Conservation (phyloP, 2,797 vertebrate species). For the Helarctos malayanus region DNA sequence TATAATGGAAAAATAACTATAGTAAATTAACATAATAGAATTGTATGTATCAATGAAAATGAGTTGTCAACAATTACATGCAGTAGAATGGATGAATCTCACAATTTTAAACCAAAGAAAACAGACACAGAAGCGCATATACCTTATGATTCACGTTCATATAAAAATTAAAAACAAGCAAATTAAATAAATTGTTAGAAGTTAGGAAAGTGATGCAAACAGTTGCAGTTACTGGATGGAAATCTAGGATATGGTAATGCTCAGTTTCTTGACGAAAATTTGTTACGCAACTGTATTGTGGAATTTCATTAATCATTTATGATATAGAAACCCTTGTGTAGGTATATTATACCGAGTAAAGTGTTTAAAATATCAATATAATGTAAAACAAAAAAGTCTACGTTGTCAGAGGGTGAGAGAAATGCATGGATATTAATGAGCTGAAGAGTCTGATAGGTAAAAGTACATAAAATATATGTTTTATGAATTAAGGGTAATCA, state of each 20-base stretch:
- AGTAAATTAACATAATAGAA: not conserved
- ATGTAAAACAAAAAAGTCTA: not conserved
- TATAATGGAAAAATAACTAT: not conserved
- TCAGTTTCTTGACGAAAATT: not conserved
- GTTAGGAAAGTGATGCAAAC: not conserved
- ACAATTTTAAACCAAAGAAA: not conserved
- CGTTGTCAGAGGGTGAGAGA: not conserved
- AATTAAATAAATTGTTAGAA: not conserved
- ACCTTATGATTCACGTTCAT: not conserved
- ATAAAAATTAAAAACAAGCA: not conserved
- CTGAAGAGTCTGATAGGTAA: not conserved
- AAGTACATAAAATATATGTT: not conserved
- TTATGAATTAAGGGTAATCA: not conserved
- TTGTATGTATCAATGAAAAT: not conserved
- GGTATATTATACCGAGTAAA: not conserved
- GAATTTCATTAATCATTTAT: not conserved
- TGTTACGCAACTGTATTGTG: not conserved
- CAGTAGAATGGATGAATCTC: not conserved
- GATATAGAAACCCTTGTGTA: not conserved
- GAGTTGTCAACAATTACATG: not conserved
- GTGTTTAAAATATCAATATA: not conserved
- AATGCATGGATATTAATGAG: not conserved
- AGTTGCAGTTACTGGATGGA: not conserved
- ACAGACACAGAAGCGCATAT: not conserved
- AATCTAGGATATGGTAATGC: not conserved